These are phyloP conservation scores for Pseudomyrmex pallidus DNA, from an alignment of 1,140 invertebrate species.

Conservation along the genomic window DNA sequence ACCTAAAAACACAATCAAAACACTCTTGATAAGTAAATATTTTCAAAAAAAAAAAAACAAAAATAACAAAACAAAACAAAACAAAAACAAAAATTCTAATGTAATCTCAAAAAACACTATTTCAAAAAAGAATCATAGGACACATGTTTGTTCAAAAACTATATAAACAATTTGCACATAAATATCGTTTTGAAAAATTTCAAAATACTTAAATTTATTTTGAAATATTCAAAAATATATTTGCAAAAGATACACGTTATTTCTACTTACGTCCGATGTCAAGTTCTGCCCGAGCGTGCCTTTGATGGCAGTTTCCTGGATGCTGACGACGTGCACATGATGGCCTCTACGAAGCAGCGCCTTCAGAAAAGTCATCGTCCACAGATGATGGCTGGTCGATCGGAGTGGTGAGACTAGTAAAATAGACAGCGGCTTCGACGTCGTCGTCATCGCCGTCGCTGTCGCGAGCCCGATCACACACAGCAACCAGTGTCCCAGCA, in stretches of 20 bases:
- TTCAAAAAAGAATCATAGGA: not conserved
- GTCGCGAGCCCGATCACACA: too few species aligned
- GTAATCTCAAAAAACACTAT: not conserved
- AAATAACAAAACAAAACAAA: too few species aligned
- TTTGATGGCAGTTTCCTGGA: not conserved
- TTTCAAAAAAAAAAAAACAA: not conserved
- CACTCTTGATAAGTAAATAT: not conserved
- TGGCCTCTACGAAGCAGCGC: slow-evolving; percentile 17
- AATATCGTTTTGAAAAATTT: too few species aligned
- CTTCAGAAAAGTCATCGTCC: not conserved
- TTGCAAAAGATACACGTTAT: not conserved
- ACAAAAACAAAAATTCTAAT: too few species aligned
- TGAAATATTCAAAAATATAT: not conserved
- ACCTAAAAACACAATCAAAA: slow-evolving; percentile 5
- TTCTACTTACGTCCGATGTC: not conserved
- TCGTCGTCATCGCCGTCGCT: not conserved
- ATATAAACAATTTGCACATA: too few species aligned
- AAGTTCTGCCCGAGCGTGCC: slow-evolving; percentile 26
- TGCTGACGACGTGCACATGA: slow-evolving; percentile 7
- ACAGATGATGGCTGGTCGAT: slow-evolving; percentile 1
- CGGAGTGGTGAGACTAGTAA: not conserved
- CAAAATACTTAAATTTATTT: too few species aligned
- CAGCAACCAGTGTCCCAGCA: too few species aligned
- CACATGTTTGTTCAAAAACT: too few species aligned
- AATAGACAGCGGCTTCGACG: not conserved